phyloP scores from a whole-genome alignment of 2,113 vertebrate genomes.

The Rhegmatorhina hoffmannsi region DNA sequence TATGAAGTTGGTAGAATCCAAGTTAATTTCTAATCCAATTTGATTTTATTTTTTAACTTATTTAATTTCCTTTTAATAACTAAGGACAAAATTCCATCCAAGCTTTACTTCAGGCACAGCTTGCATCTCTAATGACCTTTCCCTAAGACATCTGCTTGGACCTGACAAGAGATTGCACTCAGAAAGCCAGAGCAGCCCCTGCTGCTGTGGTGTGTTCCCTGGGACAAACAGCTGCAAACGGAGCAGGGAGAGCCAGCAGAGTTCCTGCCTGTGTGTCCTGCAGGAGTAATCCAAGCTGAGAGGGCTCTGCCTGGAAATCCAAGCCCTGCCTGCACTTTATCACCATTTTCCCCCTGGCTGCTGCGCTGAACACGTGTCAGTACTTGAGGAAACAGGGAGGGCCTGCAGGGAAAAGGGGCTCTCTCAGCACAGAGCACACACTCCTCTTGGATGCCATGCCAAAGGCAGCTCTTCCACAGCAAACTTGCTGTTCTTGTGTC shows the following conservation, averaged over 20 bases:
- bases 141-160: not conserved
- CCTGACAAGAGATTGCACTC: not conserved
- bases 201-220: not conserved
- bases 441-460: not conserved
- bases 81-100: not conserved
- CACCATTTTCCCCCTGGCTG: constrained; percentile 2
- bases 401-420: not conserved
- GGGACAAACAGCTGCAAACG: constrained; percentile 21
- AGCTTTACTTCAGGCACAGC: not conserved
- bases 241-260: not conserved
- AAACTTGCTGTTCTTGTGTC: not conserved
- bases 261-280: not conserved
- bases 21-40: not conserved
- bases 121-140: not conserved
- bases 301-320: not conserved
- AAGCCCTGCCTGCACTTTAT: constrained; percentile 13
- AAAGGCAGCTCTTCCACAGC: not conserved
- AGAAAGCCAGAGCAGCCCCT: not conserved
- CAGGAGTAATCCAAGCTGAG: constrained; percentile 11
- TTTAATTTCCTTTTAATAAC: not conserved
- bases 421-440: not conserved
- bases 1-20: not conserved
- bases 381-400: not conserved
- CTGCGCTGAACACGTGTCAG: not conserved
- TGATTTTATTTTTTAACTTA: not conserved